Evolutionary conservation across 2,797 vertebrate genomes (phyloP).

Genomic region (Smutsia gigantea): DNA sequence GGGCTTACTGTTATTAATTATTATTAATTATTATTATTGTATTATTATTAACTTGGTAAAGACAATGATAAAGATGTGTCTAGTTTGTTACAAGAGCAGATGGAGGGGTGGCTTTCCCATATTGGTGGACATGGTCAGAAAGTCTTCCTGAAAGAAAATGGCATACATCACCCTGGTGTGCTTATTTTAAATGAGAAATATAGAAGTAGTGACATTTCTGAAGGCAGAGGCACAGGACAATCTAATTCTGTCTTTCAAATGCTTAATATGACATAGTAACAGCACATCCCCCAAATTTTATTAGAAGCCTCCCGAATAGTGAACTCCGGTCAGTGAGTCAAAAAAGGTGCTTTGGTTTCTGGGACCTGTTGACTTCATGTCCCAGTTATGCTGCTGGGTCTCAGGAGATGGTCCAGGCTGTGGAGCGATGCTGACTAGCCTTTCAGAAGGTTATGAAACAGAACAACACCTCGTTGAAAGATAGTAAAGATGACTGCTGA

Average conservation of each 20-base stretch:
- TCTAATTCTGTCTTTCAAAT: background rate
- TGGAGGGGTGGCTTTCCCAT: background rate
- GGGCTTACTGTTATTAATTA: too few species aligned
- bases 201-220: background rate
- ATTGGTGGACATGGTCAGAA: background rate
- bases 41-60: background rate
- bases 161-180: accelerated
- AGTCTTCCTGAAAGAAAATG: background rate
- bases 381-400: accelerated
- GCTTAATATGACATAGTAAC: accelerated
- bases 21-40: background rate
- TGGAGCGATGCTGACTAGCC: accelerated
- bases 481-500: too few species aligned
- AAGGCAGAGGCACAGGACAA: background rate
- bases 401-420: accelerated
- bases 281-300: background rate
- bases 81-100: background rate
- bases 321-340: background rate
- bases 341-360: background rate
- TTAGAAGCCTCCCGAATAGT: accelerated
- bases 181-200: background rate
- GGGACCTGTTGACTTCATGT: accelerated
- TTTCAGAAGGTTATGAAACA: background rate
- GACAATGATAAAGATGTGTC: background rate
- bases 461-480: background rate